These are phyloP conservation scores for Campylomormyrus numenius DNA, from an alignment of 2,113 vertebrate genomes.

Conservation along the genomic window DNA sequence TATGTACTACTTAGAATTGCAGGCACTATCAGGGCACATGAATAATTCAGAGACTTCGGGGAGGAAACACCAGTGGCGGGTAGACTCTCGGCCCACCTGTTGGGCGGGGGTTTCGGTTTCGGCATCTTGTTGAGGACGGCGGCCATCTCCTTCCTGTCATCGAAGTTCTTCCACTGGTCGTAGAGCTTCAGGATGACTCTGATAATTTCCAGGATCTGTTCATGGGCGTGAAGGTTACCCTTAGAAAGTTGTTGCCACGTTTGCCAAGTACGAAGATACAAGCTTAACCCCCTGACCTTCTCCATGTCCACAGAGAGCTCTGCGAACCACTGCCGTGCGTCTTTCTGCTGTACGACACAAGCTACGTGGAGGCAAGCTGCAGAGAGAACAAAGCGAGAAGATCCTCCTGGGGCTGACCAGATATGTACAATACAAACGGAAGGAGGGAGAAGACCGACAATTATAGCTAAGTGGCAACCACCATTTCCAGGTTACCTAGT, in stretches of 20 bases:
- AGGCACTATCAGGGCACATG: background rate
- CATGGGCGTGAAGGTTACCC: background rate
- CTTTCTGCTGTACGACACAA: conserved; percentile 98
- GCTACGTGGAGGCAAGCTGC: conserved; percentile 93
- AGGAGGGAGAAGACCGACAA: background rate
- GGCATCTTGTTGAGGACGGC: conserved; percentile 97
- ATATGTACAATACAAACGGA: background rate
- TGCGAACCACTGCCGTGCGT: conserved; percentile 96
- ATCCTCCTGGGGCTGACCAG: background rate
- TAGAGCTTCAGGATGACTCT: conserved; percentile 97
- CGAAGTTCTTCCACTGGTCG: conserved; percentile 99
- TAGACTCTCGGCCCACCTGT: conserved; percentile 66
- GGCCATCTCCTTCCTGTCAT: conserved; percentile 95
- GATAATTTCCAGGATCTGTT: conserved; percentile 96
- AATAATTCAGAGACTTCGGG: background rate
- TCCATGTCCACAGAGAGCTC: conserved; percentile 99
- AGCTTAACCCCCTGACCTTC: conserved; percentile 68
- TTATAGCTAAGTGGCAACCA: background rate
- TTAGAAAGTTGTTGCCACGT: too few relatives aligned
- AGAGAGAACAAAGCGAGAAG: conserved; percentile 22
- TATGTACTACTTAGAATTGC: background rate
- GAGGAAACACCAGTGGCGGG: background rate
- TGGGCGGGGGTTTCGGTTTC: conserved; percentile 97
- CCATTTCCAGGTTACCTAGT: conserved; percentile 71
- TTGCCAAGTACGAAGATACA: background rate